phyloP scores from a whole-genome alignment of 1,140 invertebrate genomes.

The Carposina sasakii region DNA sequence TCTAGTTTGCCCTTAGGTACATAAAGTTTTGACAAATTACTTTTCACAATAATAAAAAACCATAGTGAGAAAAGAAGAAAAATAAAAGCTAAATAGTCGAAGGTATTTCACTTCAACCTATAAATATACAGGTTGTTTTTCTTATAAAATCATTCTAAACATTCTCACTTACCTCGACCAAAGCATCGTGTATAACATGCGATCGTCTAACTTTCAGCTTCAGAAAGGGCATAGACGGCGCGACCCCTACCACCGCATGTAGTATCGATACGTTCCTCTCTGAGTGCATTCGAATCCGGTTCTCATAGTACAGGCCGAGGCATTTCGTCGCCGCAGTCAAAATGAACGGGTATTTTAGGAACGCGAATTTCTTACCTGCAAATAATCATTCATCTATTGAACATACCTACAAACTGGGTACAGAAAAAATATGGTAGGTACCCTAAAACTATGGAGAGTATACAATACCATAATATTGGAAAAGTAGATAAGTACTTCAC shows the following conservation, averaged over 20 bases:
- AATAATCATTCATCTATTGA: slow-evolving; percentile 4
- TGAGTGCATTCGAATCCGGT: slow-evolving; percentile 95
- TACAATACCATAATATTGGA: no score
- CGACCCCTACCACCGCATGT: slow-evolving; percentile 82
- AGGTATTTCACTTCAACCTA: no score
- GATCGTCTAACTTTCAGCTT: slow-evolving; percentile 86
- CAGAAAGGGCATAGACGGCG: slow-evolving; percentile 89
- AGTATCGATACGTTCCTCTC: slow-evolving; percentile 88
- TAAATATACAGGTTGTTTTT: no score
- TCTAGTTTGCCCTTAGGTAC: no score
- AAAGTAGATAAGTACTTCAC: no score
- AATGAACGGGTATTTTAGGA: slow-evolving; percentile 93
- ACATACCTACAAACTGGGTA: background rate
- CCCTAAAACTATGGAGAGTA: no score
- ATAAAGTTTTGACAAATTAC: no score
- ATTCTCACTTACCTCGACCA: slow-evolving; percentile 86
- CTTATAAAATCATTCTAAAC: no score
- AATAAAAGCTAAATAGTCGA: no score
- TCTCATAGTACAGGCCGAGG: slow-evolving; percentile 93
- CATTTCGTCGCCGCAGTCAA: slow-evolving; percentile 94
- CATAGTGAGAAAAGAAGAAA: no score
- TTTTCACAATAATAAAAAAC: no score
- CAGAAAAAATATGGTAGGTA: background rate
- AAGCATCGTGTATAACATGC: slow-evolving; percentile 92
- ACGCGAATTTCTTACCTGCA: slow-evolving; percentile 85